These are phyloP conservation scores for Sebastes dallii DNA, from an alignment of 2,797 vertebrate genomes.

Conservation along the genomic window DNA sequence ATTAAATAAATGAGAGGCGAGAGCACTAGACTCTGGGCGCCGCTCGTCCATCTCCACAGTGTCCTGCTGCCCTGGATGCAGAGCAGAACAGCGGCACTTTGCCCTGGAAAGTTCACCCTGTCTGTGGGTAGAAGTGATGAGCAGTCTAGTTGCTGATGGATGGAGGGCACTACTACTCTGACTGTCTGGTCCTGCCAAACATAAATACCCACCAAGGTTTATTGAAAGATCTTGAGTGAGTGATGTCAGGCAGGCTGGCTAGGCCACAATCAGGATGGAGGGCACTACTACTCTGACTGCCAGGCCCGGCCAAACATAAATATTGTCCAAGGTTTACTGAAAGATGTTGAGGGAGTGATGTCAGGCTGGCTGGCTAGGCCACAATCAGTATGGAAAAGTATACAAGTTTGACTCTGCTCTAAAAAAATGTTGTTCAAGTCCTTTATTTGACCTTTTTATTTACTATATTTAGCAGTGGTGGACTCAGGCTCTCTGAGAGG, in stretches of 20 bases:
- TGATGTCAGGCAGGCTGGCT: not conserved
- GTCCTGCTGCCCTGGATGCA: constrained; percentile 21
- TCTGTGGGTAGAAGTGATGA: constrained; percentile 44
- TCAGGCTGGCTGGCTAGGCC: not conserved
- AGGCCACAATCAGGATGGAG: not conserved
- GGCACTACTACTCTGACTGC: not conserved
- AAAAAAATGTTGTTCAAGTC: not conserved
- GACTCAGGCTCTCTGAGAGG: not conserved
- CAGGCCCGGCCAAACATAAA: constrained; percentile 47
- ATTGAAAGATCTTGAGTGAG: constrained; percentile 15
- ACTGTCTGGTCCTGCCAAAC: constrained; percentile 28
- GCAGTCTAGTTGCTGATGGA: constrained; percentile 49
- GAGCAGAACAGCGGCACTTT: constrained; percentile 26
- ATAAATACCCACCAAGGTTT: constrained; percentile 49
- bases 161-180: constrained; percentile 17
- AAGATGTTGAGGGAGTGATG: constrained; percentile 8
- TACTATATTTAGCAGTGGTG: not conserved
- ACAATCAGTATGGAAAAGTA: not conserved
- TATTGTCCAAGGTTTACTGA: constrained; percentile 25
- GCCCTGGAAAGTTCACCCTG: constrained; percentile 51
- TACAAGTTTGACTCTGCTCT: not conserved
- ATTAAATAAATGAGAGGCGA: constrained; percentile 57
- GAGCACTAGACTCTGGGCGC: not conserved
- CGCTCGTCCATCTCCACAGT: constrained; percentile 35
- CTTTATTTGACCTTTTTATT: not conserved